phyloP scores from a whole-genome alignment of 1,140 invertebrate genomes.

The Saccostrea cuccullata region DNA sequence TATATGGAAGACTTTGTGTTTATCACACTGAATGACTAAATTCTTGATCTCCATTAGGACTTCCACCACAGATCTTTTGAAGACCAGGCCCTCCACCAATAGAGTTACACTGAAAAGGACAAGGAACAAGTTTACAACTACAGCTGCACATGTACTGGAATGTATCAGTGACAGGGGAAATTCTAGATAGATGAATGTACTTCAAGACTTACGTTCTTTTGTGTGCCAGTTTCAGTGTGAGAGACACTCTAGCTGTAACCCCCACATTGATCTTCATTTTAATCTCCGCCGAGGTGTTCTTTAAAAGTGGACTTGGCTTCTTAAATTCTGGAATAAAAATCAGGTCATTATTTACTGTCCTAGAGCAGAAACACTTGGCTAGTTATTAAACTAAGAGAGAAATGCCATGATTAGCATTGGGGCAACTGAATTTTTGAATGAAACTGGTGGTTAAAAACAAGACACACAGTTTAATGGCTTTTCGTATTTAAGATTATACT shows the following conservation, averaged over 20 bases:
- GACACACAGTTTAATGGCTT: no score
- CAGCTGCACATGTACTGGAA: no score
- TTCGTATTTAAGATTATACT: no score
- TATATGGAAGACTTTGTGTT: constrained; percentile 87
- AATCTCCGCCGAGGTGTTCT: not conserved
- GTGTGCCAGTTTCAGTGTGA: not conserved
- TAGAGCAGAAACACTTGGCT: no score
- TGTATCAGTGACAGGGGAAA: no score
- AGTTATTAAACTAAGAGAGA: no score
- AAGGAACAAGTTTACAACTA: no score
- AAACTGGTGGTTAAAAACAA: no score
- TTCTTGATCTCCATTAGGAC: constrained; percentile 64
- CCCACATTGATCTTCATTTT: not conserved
- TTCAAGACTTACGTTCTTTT: not conserved
- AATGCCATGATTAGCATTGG: no score
- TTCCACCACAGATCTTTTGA: constrained; percentile 59
- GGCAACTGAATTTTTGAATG: no score
- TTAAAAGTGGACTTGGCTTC: not conserved
- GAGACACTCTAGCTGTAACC: not conserved
- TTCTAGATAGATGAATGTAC: no score
- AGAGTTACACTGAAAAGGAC: constrained; percentile 55
- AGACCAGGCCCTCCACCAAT: constrained; percentile 56
- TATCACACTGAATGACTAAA: constrained; percentile 84
- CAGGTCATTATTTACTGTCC: constrained; percentile 24
- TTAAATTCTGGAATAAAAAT: constrained; percentile 11